Conservation (phyloP, 2,113 vertebrate genomes). For the Megalops atlanticus region DNA sequence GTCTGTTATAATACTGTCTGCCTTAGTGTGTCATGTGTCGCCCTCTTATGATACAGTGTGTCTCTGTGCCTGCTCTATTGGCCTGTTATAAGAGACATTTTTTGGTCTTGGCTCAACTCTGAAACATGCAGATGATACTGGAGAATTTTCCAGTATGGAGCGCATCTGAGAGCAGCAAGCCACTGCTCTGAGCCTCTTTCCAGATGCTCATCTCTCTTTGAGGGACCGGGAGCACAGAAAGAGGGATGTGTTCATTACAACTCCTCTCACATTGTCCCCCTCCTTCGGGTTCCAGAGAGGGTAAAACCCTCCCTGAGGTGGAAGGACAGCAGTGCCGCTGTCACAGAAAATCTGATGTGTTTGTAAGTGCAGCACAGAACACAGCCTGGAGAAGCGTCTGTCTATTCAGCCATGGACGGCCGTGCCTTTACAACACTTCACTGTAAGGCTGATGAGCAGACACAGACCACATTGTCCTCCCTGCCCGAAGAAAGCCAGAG, state of each 20-base stretch:
- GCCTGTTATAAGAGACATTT: neutral
- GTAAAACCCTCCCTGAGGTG: neutral
- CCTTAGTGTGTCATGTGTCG: too few relatives aligned
- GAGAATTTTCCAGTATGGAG: neutral
- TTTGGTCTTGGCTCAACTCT: neutral
- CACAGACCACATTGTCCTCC: neutral
- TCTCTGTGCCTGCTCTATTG: neutral
- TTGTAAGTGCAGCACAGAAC: neutral
- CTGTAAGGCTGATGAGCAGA: too few relatives aligned
- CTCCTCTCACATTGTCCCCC: too few relatives aligned
- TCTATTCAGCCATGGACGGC: neutral
- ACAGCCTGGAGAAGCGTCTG: neutral
- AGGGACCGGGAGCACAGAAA: neutral
- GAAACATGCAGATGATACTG: neutral
- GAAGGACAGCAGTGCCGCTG: neutral
- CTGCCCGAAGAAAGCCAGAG: neutral
- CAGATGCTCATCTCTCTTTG: constrained; percentile 1
- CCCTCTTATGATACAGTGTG: too few relatives aligned
- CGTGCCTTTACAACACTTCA: neutral
- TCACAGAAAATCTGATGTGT: neutral
- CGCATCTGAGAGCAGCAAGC: neutral
- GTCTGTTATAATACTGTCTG: neutral
- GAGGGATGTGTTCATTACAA: neutral
- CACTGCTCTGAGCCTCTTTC: neutral
- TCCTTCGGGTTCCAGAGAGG: too few relatives aligned